Evolutionary conservation across 2,797 vertebrate genomes (phyloP).

Genomic region (Sebastes iracundus): DNA sequence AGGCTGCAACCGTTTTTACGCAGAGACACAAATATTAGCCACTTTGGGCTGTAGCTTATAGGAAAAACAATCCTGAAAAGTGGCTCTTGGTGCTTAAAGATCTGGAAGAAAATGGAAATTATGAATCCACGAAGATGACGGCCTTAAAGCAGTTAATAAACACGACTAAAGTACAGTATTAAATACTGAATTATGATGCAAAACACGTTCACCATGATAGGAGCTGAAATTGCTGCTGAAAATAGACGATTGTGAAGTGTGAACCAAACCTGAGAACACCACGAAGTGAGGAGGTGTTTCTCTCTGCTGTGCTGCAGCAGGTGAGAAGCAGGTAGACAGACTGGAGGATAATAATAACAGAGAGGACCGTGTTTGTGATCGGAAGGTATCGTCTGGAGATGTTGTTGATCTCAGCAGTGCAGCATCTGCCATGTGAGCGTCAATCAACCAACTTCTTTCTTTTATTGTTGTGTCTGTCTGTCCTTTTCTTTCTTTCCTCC

Average conservation of each 20-base stretch:
- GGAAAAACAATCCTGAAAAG: background rate
- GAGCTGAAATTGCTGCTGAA: background rate
- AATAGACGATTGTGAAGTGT: background rate
- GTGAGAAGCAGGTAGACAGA: background rate
- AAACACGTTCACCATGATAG: background rate
- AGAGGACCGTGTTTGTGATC: accelerated
- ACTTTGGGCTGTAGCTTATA: background rate
- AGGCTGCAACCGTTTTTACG: background rate
- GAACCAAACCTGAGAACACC: background rate
- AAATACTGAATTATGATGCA: background rate
- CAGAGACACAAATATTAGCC: background rate
- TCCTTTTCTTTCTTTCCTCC: background rate
- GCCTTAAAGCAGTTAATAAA: background rate
- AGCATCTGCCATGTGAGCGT: background rate
- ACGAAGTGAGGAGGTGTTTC: background rate
- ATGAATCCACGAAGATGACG: no score
- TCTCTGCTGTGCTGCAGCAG: background rate
- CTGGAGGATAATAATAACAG: background rate
- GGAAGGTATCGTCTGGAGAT: background rate
- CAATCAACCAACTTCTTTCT: background rate
- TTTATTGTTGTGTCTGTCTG: background rate
- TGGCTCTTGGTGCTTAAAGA: background rate
- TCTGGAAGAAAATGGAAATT: background rate
- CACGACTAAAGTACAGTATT: background rate
- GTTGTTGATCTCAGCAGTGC: background rate